These are phyloP conservation scores for Trematomus loennbergii DNA, from an alignment of 2,113 vertebrate genomes.

Conservation along the genomic window DNA sequence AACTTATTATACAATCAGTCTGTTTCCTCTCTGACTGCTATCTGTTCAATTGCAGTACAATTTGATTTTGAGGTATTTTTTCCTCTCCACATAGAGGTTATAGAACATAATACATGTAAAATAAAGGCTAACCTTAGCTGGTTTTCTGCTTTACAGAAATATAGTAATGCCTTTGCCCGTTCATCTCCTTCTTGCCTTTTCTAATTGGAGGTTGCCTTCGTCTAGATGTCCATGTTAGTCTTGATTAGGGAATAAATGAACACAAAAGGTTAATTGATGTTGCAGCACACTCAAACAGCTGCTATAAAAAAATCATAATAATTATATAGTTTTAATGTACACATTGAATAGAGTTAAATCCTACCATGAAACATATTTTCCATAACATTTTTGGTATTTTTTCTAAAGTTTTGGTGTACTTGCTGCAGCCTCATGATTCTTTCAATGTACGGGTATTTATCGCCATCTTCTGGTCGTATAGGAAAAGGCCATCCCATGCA, in stretches of 20 bases:
- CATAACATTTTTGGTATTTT: background rate
- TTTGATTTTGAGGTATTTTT: background rate
- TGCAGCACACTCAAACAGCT: background rate
- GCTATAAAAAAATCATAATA: background rate
- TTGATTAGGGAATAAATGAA: background rate
- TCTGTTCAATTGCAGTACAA: background rate
- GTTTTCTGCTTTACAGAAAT: background rate
- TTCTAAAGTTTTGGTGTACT: background rate
- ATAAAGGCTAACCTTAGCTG: background rate
- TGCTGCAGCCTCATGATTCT: background rate
- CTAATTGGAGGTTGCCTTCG: background rate
- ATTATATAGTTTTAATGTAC: background rate
- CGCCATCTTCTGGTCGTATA: constrained; percentile 61
- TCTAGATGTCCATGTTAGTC: background rate
- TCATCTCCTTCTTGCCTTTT: background rate
- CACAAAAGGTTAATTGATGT: background rate
- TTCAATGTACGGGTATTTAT: constrained; percentile 3
- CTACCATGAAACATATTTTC: background rate
- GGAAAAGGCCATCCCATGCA: background rate
- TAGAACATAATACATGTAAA: background rate
- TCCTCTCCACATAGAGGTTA: background rate
- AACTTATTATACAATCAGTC: background rate
- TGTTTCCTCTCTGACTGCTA: background rate
- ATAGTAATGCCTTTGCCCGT: background rate
- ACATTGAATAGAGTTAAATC: background rate